phyloP scores from a whole-genome alignment of 2,113 vertebrate genomes.

The Notarius quadriscutis region DNA sequence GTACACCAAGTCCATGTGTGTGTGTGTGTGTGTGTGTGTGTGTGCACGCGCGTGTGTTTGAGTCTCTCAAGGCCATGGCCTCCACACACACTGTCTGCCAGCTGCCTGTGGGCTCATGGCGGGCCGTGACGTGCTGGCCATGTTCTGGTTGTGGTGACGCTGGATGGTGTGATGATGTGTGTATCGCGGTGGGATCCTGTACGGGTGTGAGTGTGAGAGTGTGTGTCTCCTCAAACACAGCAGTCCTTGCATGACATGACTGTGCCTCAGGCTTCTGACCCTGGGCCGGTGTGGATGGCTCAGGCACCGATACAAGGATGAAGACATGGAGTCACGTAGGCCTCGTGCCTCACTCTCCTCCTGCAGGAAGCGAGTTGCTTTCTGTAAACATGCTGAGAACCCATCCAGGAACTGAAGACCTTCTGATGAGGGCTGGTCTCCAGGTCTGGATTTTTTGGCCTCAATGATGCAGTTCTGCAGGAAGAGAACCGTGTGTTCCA shows the following conservation, averaged over 20 bases:
- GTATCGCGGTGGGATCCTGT: background rate
- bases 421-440: slow-evolving; percentile 28
- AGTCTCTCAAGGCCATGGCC: slow-evolving; percentile 51
- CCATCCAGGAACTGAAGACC: slow-evolving; percentile 61
- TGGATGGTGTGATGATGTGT: background rate
- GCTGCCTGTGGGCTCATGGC: background rate
- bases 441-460: slow-evolving; percentile 2
- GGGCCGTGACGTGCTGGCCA: background rate
- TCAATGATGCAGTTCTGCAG: slow-evolving; percentile 50
- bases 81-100: slow-evolving; percentile 36
- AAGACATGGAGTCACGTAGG: slow-evolving; percentile 44
- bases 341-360: slow-evolving; percentile 52
- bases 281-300: background rate
- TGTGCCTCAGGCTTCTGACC: background rate
- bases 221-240: background rate
- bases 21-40: slow-evolving; percentile 23
- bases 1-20: background rate
- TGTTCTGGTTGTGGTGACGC: background rate
- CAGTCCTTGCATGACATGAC: background rate
- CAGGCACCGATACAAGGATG: slow-evolving; percentile 22
- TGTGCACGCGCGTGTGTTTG: slow-evolving; percentile 24
- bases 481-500: slow-evolving; percentile 75
- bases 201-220: background rate
- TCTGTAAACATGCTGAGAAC: slow-evolving; percentile 67
- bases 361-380: slow-evolving; percentile 63